Evolutionary conservation across 2,113 vertebrate genomes (phyloP), one percentile per base, ranked within the genome.

Genomic region (Marcusenius ussheri): DNA sequence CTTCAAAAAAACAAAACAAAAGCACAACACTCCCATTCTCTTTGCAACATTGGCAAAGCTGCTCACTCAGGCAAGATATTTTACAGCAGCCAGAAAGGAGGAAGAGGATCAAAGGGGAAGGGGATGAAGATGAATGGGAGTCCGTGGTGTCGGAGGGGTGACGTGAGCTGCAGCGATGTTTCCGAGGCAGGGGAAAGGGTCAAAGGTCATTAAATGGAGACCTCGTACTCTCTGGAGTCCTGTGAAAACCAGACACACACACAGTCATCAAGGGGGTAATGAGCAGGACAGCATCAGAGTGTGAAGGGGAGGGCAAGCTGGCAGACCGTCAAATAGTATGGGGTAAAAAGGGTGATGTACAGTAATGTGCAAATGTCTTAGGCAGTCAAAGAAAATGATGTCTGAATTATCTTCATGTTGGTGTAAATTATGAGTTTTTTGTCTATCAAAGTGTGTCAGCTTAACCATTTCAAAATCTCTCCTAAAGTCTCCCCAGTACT

Each of bases 191-290:
- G 83, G 58, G 21, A 39, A 94, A 93, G 93, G 24, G 89, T 90
- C 93, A 91, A 92, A 89, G 91, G 91, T 91, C 93, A 95, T 95
- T 97, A 98, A 95, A 97, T 96, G 94, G 97, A 97, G 92, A 98
- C 97, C 94, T 98, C 96, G 95, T 97, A 97, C 93, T 97, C 96
- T 94, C 94, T 96, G 89, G 94, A 96, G 93, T 98, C 97, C 98
- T 99, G 97, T 93, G 93, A 94, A 94, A 89, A 93, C 88, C 93
- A 95, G 58, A 96, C 58, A 94, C 85, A 93, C 49, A 91, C 11
- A 90, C 31, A 17, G 21, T 88, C 66, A 86, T 70, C 39, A 89
- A 86, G 89, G 51, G 51, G 21, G 47, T n/a, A 46, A 47, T 47
- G 83, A 42, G 39, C 42, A 83, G 42, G 80, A 46, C 15, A 83